These are phyloP conservation scores for Agrochola circellaris DNA, from an alignment of 2,888 invertebrate species.

Conservation along the genomic window DNA sequence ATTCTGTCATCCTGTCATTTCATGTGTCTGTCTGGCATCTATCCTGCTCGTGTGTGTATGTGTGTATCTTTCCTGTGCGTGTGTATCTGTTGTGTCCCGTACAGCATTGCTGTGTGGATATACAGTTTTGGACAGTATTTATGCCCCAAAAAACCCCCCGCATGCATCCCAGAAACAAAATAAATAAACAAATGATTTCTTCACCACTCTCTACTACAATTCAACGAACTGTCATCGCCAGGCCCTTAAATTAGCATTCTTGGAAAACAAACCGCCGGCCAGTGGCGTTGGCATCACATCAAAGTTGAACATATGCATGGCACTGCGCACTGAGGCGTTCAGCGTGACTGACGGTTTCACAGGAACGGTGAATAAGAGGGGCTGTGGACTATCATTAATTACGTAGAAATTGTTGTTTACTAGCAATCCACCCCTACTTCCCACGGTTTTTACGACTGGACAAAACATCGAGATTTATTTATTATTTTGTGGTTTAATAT, in stretches of 20 bases:
- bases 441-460: no score
- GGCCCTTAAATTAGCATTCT: slow-evolving; percentile 40
- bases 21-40: no score
- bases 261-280: slow-evolving; percentile 32
- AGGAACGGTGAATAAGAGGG: not conserved
- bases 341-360: slow-evolving; percentile 17
- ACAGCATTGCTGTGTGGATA: no score
- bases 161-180: not conserved
- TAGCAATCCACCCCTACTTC: not conserved
- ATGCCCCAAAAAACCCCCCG: not conserved
- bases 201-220: not conserved
- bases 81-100: no score
- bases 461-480: no score
- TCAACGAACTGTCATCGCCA: slow-evolving; percentile 30
- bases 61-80: no score
- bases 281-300: slow-evolving; percentile 46
- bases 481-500: no score
- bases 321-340: slow-evolving; percentile 17
- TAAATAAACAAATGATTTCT: slow-evolving; percentile 1
- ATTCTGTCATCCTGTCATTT: no score
- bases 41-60: no score
- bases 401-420: not conserved
- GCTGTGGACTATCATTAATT: not conserved
- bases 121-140: not conserved
- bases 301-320: slow-evolving; percentile 48